phyloP scores from a whole-genome alignment of 2,797 vertebrate genomes.

The Alca torda region DNA sequence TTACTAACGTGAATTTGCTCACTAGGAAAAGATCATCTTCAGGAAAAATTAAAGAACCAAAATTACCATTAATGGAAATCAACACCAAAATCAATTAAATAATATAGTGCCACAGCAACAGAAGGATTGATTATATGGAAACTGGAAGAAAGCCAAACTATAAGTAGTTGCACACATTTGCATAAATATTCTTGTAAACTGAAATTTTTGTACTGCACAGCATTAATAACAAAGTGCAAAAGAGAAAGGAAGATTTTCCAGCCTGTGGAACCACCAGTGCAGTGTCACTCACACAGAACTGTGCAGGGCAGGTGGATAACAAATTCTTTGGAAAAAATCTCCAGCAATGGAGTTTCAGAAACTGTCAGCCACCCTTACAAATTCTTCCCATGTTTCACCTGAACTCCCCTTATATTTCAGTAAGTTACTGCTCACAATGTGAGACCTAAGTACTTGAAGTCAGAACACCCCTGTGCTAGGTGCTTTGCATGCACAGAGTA shows the following conservation, averaged over 20 bases:
- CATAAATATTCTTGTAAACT: background rate
- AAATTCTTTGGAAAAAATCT: background rate
- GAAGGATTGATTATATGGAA: background rate
- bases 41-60: background rate
- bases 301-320: background rate
- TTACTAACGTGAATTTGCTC: background rate
- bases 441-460: background rate
- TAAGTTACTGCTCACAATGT: background rate
- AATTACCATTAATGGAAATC: background rate
- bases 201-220: background rate
- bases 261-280: background rate
- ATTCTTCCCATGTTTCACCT: background rate
- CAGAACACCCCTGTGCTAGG: background rate
- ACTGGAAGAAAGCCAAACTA: background rate
- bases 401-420: background rate
- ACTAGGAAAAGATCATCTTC: background rate
- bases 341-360: background rate
- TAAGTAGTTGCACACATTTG: background rate
- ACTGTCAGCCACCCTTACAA: background rate
- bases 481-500: background rate
- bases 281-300: background rate
- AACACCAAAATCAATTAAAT: background rate
- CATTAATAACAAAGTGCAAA: background rate
- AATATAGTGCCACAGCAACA: background rate
- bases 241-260: background rate